phyloP scores from a whole-genome alignment of 2,888 invertebrate genomes.

The Tanypteryx hageni region DNA sequence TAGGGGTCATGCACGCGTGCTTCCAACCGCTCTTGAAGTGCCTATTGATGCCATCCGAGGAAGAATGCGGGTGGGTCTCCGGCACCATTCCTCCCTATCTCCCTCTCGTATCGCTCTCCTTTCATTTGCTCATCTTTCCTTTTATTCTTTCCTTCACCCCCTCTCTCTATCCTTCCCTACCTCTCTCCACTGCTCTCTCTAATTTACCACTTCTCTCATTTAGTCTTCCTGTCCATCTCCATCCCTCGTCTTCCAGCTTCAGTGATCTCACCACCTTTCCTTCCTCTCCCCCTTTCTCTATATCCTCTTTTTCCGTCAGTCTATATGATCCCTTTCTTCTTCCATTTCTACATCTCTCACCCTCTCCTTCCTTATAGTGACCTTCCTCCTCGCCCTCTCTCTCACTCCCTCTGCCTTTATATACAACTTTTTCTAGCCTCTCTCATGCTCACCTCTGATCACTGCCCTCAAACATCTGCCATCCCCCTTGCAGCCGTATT shows the following conservation, averaged over 20 bases:
- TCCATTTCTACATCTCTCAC: too few relatives aligned
- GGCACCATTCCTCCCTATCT: not conserved
- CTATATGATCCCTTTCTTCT: not conserved
- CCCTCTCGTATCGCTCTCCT: not conserved
- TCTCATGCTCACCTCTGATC: not conserved
- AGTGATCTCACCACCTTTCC: not conserved
- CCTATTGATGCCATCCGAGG: constrained; percentile 36
- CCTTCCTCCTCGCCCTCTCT: not conserved
- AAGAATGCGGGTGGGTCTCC: not conserved
- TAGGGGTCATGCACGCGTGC: constrained; percentile 26
- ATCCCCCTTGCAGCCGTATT: not conserved
- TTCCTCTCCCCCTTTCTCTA: not conserved
- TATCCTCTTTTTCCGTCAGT: not conserved
- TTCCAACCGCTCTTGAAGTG: constrained; percentile 25
- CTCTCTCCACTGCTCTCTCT: not conserved
- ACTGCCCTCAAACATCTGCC: not conserved
- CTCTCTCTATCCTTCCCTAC: not conserved
- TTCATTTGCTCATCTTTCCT: not conserved
- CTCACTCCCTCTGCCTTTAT: not conserved
- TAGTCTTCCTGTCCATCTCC: not conserved
- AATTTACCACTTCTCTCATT: not conserved
- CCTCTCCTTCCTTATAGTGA: not conserved
- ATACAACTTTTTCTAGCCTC: not conserved
- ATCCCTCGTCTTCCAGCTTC: not conserved
- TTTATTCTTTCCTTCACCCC: not conserved